These are phyloP conservation scores for Cecropterus lyciades DNA, from an alignment of 1,140 invertebrate genomes.

Conservation along the genomic window DNA sequence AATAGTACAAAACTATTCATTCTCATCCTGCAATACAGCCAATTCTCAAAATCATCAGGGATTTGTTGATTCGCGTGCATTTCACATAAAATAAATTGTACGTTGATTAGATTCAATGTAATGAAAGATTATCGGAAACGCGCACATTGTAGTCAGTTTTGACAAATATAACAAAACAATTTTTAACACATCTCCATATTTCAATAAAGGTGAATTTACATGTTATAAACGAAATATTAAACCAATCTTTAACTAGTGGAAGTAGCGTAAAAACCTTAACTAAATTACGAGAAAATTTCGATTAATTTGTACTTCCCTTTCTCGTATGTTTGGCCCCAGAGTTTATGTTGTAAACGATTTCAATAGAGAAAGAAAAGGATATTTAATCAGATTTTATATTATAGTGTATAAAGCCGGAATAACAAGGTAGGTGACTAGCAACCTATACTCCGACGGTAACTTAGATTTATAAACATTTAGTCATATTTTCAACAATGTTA, in stretches of 20 bases:
- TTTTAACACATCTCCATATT: slow-evolving; percentile 7
- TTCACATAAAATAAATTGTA: slow-evolving; percentile 3
- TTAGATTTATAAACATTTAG: slow-evolving; percentile 11
- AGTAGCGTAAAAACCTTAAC: slow-evolving; percentile 64
- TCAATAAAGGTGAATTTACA: slow-evolving; percentile 12
- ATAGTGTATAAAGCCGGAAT: slow-evolving; percentile 26
- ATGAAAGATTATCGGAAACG: slow-evolving; percentile 14
- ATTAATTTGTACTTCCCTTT: slow-evolving; percentile 79
- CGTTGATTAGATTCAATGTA: slow-evolving; percentile 2
- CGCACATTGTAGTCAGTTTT: slow-evolving; percentile 11
- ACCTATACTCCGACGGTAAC: slow-evolving; percentile 17
- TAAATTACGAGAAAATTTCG: slow-evolving; percentile 71
- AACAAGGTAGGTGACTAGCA: slow-evolving; percentile 23
- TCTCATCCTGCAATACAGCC: neutral
- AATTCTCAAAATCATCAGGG: neutral
- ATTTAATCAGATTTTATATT: too few relatives aligned
- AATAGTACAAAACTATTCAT: neutral
- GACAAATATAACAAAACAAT: slow-evolving; percentile 29
- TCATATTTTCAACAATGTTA: slow-evolving; percentile 8
- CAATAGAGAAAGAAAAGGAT: slow-evolving; percentile 36
- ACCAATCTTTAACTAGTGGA: slow-evolving; percentile 38
- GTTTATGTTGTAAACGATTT: slow-evolving; percentile 65
- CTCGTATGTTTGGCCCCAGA: slow-evolving; percentile 77
- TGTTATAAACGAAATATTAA: slow-evolving; percentile 28
- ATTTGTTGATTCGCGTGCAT: slow-evolving; percentile 2